Conservation (phyloP, 2,113 vertebrate species). For the Acanthochromis polyacanthus region DNA sequence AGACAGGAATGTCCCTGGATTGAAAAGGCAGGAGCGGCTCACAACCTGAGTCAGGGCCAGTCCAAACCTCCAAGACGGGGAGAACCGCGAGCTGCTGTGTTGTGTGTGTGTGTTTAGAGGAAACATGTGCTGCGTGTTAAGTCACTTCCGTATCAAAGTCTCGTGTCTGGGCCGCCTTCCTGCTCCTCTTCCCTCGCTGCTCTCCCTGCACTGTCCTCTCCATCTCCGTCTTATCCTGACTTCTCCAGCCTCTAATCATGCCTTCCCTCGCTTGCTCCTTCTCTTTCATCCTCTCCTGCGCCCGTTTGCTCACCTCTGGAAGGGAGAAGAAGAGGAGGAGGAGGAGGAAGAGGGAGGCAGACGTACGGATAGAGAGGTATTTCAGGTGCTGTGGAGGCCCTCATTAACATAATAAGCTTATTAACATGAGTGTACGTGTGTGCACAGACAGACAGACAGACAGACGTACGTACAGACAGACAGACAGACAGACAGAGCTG, state of each 20-base stretch:
- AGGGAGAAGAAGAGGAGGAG: slow-evolving; percentile 10
- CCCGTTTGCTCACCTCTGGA: slow-evolving; percentile 36
- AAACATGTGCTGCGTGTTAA: slow-evolving; percentile 10
- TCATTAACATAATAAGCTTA: slow-evolving; percentile 62
- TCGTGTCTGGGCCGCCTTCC: slow-evolving; percentile 30
- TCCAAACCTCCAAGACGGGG: slow-evolving; percentile 41
- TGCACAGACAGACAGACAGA: slow-evolving; percentile 11
- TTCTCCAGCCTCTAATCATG: slow-evolving; percentile 58
- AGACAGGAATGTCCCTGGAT: slow-evolving; percentile 68
- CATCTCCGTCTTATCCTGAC: slow-evolving; percentile 55
- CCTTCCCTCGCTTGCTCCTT: slow-evolving; percentile 30
- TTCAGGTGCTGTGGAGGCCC: slow-evolving; percentile 56
- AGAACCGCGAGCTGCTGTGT: slow-evolving; percentile 24
- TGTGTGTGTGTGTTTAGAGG: slow-evolving; percentile 14
- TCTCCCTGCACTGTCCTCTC: slow-evolving; percentile 32
- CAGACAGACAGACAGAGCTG: slow-evolving; percentile 62
- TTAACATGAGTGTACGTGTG: slow-evolving; percentile 52
- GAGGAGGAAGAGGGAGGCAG: neutral
- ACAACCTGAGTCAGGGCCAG: slow-evolving; percentile 58
- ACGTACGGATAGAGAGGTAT: slow-evolving; percentile 16
- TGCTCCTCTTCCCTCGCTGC: slow-evolving; percentile 32
- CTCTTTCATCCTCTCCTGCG: slow-evolving; percentile 44
- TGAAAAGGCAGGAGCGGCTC: slow-evolving; percentile 52
- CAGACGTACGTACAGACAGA: neutral
- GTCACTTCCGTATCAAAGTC: slow-evolving; percentile 69